Evolutionary conservation across 2,113 vertebrate species (phyloP).

Genomic region (Brachirus orientalis): DNA sequence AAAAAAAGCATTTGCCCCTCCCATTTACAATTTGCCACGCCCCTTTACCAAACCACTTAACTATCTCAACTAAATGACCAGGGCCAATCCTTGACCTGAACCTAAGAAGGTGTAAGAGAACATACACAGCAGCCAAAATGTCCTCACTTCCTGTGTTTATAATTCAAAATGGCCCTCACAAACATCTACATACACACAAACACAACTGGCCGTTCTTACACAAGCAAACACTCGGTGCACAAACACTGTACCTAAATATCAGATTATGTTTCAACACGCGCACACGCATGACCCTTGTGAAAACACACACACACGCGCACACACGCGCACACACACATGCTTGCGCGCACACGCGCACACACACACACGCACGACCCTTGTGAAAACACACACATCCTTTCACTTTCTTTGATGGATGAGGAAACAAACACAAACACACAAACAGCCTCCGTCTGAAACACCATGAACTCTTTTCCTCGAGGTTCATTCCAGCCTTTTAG

Average conservation of each 20-base stretch:
- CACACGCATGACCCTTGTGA: no score
- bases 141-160: no score
- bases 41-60: no score
- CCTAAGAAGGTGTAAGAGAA: no score
- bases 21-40: no score
- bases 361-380: constrained; percentile 44
- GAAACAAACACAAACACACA: constrained; percentile 76
- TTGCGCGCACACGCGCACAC: constrained; percentile 6
- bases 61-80: no score
- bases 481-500: constrained; percentile 45
- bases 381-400: constrained; percentile 79
- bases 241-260: constrained; percentile 70
- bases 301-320: no score
- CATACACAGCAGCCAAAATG: no score
- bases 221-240: constrained; percentile 48
- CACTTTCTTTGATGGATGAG: constrained; percentile 79
- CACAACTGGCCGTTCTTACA: constrained; percentile 36
- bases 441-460: constrained; percentile 57
- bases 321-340: no score
- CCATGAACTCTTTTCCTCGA: constrained; percentile 70
- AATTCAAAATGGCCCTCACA: no score
- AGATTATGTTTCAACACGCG: constrained; percentile 65
- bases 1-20: no score
- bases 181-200: constrained; percentile 38
- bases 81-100: no score